Percentiles rank a stretch among this genome's conserved stretches.
These are phyloP conservation scores for Apostichopus californicus DNA, from an alignment of 35 echinoderm and acorn worm genomes.

Conservation along the genomic window DNA sequence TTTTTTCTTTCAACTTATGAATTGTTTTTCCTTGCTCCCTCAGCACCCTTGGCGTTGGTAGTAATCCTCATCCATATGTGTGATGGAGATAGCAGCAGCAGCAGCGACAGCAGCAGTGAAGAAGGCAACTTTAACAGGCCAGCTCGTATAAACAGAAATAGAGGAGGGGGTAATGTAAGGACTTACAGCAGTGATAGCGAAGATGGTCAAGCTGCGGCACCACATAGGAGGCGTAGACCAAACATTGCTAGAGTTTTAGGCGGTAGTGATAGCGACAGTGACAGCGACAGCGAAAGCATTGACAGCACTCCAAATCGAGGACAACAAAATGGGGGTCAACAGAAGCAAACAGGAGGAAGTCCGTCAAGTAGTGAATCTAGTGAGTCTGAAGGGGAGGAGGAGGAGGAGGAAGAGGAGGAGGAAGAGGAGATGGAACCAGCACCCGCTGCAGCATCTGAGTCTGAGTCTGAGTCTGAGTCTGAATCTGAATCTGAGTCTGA, in stretches of 20 bases:
- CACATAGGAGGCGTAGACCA: no score
- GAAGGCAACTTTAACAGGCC: not conserved
- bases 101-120: slow-evolving; percentile 1
- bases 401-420: not conserved
- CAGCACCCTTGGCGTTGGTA: not conserved
- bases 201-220: no score
- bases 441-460: not conserved
- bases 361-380: not conserved
- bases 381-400: not conserved
- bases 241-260: no score
- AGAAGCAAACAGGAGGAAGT: no score
- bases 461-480: not conserved
- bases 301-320: no score
- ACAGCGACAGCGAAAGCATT: no score
- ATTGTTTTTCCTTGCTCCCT: not conserved
- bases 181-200: slow-evolving; percentile 17
- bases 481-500: not conserved
- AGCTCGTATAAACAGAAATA: not conserved
- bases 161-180: not conserved
- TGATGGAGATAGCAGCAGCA: not conserved
- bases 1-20: no score
- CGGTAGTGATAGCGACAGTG: no score
- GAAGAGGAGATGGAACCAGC: not conserved
- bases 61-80: not conserved
- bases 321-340: no score